A percentile compares a stretch with the other conserved stretches of the same genome.
Evolutionary conservation across 2,113 vertebrate genomes (phyloP).

Genomic region (Nymphicus hollandicus): DNA sequence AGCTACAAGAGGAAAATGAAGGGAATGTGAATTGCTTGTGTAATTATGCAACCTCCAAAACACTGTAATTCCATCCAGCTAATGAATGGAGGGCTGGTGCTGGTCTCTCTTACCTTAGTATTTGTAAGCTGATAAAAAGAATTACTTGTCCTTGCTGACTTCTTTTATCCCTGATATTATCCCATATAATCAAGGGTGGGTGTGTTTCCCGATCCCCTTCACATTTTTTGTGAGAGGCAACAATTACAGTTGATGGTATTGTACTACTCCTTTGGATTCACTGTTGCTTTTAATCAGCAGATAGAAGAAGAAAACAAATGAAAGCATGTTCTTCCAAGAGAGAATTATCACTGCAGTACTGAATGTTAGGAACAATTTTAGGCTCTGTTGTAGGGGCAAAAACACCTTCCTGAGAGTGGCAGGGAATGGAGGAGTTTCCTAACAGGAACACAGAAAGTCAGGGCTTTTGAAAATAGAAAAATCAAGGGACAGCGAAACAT

Average conservation of each 20-base stretch:
- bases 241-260: background rate
- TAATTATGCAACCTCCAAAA: constrained; percentile 34
- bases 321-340: background rate
- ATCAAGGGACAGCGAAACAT: background rate
- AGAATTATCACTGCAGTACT: background rate
- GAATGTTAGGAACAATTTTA: background rate
- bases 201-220: background rate
- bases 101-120: background rate
- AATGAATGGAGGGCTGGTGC: background rate
- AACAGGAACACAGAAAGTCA: background rate
- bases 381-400: background rate
- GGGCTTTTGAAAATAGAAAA: background rate
- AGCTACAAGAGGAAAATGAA: constrained; percentile 1
- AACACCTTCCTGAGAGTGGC: background rate
- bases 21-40: constrained; percentile 24
- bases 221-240: background rate
- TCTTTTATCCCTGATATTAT: background rate
- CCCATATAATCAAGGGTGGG: constrained; percentile 7
- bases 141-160: background rate
- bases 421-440: background rate
- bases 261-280: background rate
- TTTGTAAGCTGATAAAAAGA: constrained; percentile 7
- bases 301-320: background rate
- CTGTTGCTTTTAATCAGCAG: background rate
- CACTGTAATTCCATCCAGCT: constrained; percentile 4